These are phyloP conservation scores for Drosophila punjabiensis DNA, from an alignment of 1,140 invertebrate genomes.

Conservation along the genomic window DNA sequence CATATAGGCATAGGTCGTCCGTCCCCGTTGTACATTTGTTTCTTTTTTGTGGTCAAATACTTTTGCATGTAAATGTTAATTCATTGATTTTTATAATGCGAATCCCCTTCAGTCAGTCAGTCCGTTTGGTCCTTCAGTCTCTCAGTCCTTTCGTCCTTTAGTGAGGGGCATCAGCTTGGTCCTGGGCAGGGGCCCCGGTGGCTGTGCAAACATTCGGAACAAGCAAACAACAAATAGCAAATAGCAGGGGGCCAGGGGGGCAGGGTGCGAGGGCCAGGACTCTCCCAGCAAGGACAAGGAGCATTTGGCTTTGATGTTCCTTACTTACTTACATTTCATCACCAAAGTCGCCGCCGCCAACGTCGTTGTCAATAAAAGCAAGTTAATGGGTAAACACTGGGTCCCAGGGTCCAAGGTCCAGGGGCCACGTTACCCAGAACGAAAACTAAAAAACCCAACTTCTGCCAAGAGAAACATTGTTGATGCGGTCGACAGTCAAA, in stretches of 20 bases:
- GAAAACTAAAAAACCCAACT: constrained; percentile 77
- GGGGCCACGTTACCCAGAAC: neutral
- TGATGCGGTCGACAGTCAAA: constrained; percentile 69
- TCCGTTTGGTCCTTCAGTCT: neutral
- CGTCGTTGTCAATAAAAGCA: constrained; percentile 76
- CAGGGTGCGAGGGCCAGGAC: neutral
- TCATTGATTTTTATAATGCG: constrained; percentile 83
- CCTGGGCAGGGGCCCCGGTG: constrained; percentile 1
- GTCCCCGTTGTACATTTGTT: constrained; percentile 75
- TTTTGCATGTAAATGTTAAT: constrained; percentile 82
- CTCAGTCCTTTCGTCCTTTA: neutral
- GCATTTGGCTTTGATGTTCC: constrained; percentile 73
- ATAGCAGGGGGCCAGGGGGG: neutral
- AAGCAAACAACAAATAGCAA: constrained; percentile 52
- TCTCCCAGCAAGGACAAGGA: constrained; percentile 30
- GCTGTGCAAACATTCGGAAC: constrained; percentile 70
- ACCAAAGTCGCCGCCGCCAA: constrained; percentile 56
- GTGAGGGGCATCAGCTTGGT: neutral
- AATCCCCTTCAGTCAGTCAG: constrained; percentile 13
- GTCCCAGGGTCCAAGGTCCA: neutral
- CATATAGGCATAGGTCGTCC: constrained; percentile 49
- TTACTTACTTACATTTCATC: constrained; percentile 80
- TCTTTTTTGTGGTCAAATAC: constrained; percentile 84
- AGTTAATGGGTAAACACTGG: constrained; percentile 77
- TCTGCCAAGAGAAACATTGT: constrained; percentile 71